These are phyloP conservation scores for Trilocha varians DNA, from an alignment of 2,888 invertebrate species.

Conservation along the genomic window DNA sequence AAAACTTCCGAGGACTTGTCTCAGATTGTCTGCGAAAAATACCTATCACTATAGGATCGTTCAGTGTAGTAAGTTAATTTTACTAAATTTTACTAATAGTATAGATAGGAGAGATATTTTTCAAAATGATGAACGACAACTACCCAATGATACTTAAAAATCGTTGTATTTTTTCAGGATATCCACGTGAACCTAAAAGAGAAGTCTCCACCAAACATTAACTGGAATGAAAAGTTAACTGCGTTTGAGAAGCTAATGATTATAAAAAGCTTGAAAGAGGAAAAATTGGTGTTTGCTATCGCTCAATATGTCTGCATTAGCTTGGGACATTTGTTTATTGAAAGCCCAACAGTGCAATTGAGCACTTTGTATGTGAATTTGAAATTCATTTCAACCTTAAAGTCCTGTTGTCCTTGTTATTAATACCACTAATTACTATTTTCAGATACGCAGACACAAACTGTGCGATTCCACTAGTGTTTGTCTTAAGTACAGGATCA, in stretches of 20 bases:
- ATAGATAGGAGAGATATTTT: no score
- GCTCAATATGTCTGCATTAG: slow-evolving; percentile 85
- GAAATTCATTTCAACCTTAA: no score
- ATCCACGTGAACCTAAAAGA: slow-evolving; percentile 68
- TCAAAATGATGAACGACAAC: no score
- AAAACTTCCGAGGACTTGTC: slow-evolving; percentile 66
- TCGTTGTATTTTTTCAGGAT: slow-evolving; percentile 46
- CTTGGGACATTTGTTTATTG: slow-evolving; percentile 85
- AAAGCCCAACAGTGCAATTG: slow-evolving; percentile 81
- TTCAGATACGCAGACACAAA: slow-evolving; percentile 81
- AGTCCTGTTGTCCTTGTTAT: no score
- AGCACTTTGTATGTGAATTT: not conserved
- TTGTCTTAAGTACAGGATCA: slow-evolving; percentile 90
- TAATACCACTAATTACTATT: slow-evolving; percentile 3
- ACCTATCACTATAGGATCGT: slow-evolving; percentile 73
- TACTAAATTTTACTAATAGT: not conserved
- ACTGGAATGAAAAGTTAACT: slow-evolving; percentile 78
- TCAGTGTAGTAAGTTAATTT: slow-evolving; percentile 60
- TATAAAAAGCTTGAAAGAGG: slow-evolving; percentile 82
- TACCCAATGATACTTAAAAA: no score
- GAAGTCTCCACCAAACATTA: slow-evolving; percentile 26
- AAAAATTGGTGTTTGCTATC: slow-evolving; percentile 86
- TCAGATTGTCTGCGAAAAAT: slow-evolving; percentile 72
- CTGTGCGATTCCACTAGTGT: slow-evolving; percentile 83
- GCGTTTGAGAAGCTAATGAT: slow-evolving; percentile 88